Evolutionary conservation across 2,888 invertebrate genomes (phyloP).

Genomic region (Exocentrus adspersus): DNA sequence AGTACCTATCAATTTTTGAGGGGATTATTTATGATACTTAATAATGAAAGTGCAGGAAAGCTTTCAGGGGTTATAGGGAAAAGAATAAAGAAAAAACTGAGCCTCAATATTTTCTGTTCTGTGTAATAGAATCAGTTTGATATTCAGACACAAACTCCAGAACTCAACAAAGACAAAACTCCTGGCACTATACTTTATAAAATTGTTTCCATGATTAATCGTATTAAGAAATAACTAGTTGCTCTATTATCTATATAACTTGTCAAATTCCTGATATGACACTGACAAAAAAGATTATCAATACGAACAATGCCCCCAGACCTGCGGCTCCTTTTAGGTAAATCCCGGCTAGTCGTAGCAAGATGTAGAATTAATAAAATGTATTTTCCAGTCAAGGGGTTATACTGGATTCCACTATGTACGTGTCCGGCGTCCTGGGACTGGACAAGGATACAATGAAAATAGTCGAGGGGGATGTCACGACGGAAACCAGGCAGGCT

Average conservation of each 20-base stretch:
- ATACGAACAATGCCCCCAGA: conserved; percentile 74
- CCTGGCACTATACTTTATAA: no score
- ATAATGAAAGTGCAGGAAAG: no score
- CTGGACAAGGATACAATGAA: conserved; percentile 75
- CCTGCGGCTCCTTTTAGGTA: conserved; percentile 87
- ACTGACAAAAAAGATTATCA: conserved; percentile 67
- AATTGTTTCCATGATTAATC: neutral
- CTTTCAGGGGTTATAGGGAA: no score
- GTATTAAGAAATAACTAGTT: no score
- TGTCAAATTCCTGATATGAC: conserved; percentile 36
- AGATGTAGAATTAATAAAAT: neutral
- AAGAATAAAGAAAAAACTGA: no score
- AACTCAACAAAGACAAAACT: no score
- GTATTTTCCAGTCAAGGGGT: conserved; percentile 81
- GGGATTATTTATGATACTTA: no score
- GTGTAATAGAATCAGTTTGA: no score
- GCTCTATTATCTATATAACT: no score
- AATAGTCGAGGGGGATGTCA: conserved; percentile 79
- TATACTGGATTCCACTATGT: conserved; percentile 81
- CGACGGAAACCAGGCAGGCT: conserved; percentile 78
- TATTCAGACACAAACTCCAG: no score
- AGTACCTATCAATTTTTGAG: no score
- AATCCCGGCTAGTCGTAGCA: neutral
- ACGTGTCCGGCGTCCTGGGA: conserved; percentile 88
- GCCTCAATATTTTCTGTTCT: no score